Base-by-base conservation (phyloP, 2,113 vertebrate species). In the Mixornis gularis region DNA sequence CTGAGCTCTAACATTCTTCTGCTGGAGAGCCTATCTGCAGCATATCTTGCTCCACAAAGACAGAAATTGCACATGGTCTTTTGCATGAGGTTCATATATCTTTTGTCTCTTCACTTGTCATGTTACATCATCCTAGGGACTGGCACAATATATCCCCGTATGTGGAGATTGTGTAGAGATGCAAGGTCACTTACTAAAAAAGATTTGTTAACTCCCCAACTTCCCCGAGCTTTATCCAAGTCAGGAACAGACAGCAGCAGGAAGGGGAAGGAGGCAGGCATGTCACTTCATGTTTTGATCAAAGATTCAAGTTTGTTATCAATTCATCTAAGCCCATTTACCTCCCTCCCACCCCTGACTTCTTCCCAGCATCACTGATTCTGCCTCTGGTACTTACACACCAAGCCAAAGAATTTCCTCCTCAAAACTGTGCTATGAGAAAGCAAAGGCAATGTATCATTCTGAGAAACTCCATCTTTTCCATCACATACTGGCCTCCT, bases 201-300 rank as follows among this genome's bases (percentile, higher is more conserved):
- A 41, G 55, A 66, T 63, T 49, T 70, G 49, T 43, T 91, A 89
- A 62, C 59, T 94, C 71, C 78, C 59, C 73, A 73, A 2, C 43
- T 93, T 96, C 51, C 53, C 29, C 15, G 2, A 56, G 84, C 66
- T 85, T 92, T 51, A 79, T 41, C 38, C 25, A 55, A 70, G 38
- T 40, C 63, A 63, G 74, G 41, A 73, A 69, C 41, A 89, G 89
- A 89, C 32, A 89, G 74, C 53, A 77, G 59, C 43, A 91, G n/a
- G 40, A 48, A 85, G 40, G 12, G 19, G 46, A 79, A 73, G 27
- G 43, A 92, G 80, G 51, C 41, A 93, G 21, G 51, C 60, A 48
- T 73, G 88, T 86, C 93, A 84, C 29, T 95, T 92, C 83, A 51
- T 22, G 46, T 92, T 89, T 92, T 93, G 30, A 88, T 95, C 85